Evolutionary conservation across 2,797 vertebrate species (phyloP).

Genomic region (Phoebastria nigripes): DNA sequence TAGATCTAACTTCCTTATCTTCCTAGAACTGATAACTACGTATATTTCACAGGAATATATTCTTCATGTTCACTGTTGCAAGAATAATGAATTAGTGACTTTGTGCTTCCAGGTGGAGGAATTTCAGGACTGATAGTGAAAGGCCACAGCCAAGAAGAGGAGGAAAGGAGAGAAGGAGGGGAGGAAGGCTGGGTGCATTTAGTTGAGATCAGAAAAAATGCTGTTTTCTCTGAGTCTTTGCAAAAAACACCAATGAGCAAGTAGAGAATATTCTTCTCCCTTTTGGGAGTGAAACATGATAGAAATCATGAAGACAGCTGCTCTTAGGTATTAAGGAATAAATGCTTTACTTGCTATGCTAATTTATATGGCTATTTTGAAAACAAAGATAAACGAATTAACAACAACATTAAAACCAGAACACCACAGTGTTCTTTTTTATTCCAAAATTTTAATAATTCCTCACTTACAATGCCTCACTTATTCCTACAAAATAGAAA

Average conservation of each 20-base stretch:
- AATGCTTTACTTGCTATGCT: neutral
- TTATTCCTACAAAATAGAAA: neutral
- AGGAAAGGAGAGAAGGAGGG: neutral
- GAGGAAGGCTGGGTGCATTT: neutral
- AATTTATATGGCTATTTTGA: neutral
- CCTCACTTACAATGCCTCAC: neutral
- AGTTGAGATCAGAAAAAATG: neutral
- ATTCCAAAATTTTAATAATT: neutral
- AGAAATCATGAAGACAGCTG: neutral
- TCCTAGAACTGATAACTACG: neutral
- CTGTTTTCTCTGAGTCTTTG: neutral
- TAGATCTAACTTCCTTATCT: neutral
- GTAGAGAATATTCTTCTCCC: neutral
- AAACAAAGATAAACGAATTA: neutral
- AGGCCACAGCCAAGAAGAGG: neutral
- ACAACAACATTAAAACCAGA: neutral
- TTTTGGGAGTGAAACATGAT: neutral
- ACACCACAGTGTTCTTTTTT: neutral
- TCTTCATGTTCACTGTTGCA: neutral
- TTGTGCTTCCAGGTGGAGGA: neutral
- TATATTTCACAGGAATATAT: neutral
- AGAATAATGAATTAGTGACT: neutral
- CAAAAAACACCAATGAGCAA: accelerated
- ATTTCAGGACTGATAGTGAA: neutral
- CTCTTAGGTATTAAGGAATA: neutral